Evolutionary conservation across 2,113 vertebrate genomes (phyloP), one percentile per base, ranked within the genome.

Genomic region (Microcebus lehilahytsara): DNA sequence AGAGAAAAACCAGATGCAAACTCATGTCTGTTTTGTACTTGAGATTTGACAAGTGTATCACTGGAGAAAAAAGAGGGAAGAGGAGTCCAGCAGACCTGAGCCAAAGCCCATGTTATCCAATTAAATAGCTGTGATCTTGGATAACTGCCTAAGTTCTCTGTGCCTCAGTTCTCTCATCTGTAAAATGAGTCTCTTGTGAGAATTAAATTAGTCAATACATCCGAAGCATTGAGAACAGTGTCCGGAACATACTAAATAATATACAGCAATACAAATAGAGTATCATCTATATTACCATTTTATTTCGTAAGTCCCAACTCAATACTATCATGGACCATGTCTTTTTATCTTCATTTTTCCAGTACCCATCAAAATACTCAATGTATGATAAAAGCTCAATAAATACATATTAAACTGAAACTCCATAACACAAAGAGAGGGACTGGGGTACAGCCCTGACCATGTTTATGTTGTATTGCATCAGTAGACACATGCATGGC

Each of bases 151-250:
- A 77, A 64, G 20, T 37, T 67, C 67, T 56, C 79, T 71, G 88
- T 51, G 34, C 53, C 66, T 96, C 75, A 32, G 69, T 93, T 92
- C 83, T 72, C 62, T 81, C 4, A 66, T 46, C 60, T 84, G 60
- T 37, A 90, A 75, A 90, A 62, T 51, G 9, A 87, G 30, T 64
- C 56, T 75, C 78, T 6, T 58, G 5, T 34, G 42, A 93, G 53
- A 89, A 89, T 37, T 84, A 92, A 62, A 92, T 88, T 4, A n/a
- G 37, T 78, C 67, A 66, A 64, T 49, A 93, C 22, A 87, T 69
- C 51, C 64, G 83, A 93, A 32, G 17, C 51, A 84, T 4, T 30
- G 34, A 72, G 30, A 88, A 79, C 22, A 56, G 12, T 11, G 17
- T 67, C 78, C 16, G 49, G 19, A 92, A 80, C 17, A 9, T 20